Evolutionary conservation across 2,888 invertebrate genomes (phyloP).

Genomic region (Melanchra persicariae): DNA sequence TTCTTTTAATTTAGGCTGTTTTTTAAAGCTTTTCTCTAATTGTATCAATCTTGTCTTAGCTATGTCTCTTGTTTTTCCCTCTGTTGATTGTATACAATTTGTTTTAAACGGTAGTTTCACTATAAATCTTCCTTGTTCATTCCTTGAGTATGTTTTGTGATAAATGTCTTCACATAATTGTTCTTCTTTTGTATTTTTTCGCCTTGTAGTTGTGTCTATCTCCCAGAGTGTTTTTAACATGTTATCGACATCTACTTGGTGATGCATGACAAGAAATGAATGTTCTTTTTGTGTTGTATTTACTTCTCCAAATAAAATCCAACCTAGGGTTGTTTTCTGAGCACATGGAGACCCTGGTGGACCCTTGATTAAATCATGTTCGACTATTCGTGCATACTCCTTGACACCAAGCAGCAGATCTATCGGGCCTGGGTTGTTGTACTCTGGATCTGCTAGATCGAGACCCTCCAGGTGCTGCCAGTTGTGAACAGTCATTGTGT

Average conservation of each 20-base stretch:
- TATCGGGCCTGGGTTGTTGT: not conserved
- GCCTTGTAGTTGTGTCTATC: too few relatives aligned
- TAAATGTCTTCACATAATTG: not conserved
- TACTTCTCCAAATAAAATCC: too few relatives aligned
- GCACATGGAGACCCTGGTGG: too few relatives aligned
- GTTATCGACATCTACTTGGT: too few relatives aligned
- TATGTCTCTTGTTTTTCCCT: slow-evolving; percentile 54
- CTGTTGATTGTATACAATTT: not conserved
- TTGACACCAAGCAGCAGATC: too few relatives aligned
- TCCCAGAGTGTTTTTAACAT: too few relatives aligned
- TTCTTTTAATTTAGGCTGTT: slow-evolving; percentile 30
- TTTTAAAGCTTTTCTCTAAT: slow-evolving; percentile 53
- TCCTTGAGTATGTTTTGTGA: not conserved
- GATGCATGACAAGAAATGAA: too few relatives aligned
- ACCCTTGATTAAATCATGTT: too few relatives aligned
- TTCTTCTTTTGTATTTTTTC: too few relatives aligned
- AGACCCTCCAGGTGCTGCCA: slow-evolving; percentile 32
- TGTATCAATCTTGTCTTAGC: slow-evolving; percentile 47
- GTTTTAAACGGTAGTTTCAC: slow-evolving; percentile 31
- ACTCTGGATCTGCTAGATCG: slow-evolving; percentile 44
- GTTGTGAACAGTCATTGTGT: slow-evolving; percentile 1
- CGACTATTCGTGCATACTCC: too few relatives aligned
- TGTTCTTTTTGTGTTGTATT: too few relatives aligned
- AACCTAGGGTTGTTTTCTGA: too few relatives aligned
- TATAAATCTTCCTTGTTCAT: slow-evolving; percentile 19